Evolutionary conservation across 1,140 invertebrate genomes (phyloP).

Genomic region (Atta colombica): DNA sequence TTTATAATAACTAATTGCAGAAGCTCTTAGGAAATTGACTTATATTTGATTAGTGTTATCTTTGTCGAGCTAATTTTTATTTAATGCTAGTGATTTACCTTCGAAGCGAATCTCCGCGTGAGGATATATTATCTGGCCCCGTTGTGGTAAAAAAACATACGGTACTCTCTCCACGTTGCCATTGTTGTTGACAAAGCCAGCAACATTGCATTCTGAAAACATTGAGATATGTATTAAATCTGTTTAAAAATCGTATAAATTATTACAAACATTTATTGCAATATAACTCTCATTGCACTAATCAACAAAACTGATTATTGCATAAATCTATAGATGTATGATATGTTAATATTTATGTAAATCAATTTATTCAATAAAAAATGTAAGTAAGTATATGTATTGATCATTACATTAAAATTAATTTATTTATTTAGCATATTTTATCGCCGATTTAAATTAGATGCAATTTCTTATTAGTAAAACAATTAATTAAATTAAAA

Average conservation of each 20-base stretch:
- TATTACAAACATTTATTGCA: background rate
- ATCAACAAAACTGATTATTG: background rate
- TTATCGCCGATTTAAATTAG: background rate
- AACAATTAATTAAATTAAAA: background rate
- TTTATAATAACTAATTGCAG: too few species aligned
- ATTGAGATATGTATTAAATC: background rate
- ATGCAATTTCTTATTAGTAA: background rate
- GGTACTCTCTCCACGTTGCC: slow-evolving; percentile 93
- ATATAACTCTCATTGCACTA: background rate
- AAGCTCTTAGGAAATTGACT: too few species aligned
- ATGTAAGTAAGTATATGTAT: background rate
- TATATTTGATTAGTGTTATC: background rate
- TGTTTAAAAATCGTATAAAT: background rate
- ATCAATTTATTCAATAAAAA: background rate
- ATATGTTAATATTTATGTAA: background rate
- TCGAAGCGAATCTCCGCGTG: slow-evolving; percentile 93
- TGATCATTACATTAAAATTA: background rate
- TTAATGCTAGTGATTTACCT: slow-evolving; percentile 86
- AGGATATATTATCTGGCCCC: slow-evolving; percentile 94
- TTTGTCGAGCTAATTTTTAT: background rate
- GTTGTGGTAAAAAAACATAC: slow-evolving; percentile 93
- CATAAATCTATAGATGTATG: background rate
- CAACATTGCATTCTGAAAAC: slow-evolving; percentile 92
- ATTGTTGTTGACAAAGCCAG: slow-evolving; percentile 92
- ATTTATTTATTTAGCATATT: slow-evolving; percentile 2